A percentile compares a stretch with the other conserved stretches of the same genome.
Evolutionary conservation across 2,888 invertebrate species (phyloP).

Genomic region (Enoplolaimus lenunculus): DNA sequence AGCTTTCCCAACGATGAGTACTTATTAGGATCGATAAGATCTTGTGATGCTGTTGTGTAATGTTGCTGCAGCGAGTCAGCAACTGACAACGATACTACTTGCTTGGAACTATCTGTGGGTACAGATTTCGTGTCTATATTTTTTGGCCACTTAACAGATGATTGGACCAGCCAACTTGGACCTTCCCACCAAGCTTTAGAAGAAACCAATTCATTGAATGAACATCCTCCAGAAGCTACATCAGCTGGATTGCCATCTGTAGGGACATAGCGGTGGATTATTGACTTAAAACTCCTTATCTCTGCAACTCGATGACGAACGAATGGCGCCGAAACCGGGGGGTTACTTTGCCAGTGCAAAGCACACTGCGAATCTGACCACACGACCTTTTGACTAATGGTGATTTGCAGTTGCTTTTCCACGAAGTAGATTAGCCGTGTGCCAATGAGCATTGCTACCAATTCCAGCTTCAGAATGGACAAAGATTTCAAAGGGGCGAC

Average conservation of each 20-base stretch:
- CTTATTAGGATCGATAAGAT: background rate
- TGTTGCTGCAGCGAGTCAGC: background rate
- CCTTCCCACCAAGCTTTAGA: constrained; percentile 29
- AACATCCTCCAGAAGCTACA: background rate
- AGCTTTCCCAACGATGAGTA: constrained; percentile 10
- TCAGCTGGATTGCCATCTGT: constrained; percentile 8
- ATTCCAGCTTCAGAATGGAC: background rate
- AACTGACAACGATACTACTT: background rate
- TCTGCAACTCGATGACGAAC: background rate
- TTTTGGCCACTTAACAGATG: background rate
- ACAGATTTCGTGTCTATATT: background rate
- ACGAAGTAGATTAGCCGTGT: background rate
- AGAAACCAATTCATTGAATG: background rate
- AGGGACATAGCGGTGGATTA: background rate
- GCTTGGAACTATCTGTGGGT: background rate
- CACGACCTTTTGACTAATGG: background rate
- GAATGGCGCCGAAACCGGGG: background rate
- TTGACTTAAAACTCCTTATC: background rate
- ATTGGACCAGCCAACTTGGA: constrained; percentile 27
- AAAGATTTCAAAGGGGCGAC: background rate
- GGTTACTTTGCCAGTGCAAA: background rate
- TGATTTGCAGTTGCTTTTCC: background rate
- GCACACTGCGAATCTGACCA: background rate
- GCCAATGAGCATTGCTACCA: background rate
- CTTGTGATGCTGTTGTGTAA: background rate